Evolutionary conservation across 2,888 invertebrate species (phyloP).

Genomic region (Microctonus hyperodae): DNA sequence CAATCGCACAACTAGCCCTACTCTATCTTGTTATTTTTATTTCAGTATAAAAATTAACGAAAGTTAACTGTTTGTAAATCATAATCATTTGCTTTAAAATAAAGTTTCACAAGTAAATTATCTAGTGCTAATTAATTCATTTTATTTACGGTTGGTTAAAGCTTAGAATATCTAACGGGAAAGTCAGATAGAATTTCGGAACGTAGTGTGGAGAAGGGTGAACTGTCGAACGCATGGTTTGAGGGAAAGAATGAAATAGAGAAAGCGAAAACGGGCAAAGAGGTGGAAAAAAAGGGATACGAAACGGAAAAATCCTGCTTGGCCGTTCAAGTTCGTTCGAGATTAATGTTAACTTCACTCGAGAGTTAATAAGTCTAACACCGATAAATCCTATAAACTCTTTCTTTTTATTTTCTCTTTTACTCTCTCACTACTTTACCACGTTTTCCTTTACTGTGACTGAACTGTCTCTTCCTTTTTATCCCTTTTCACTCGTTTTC

Average conservation of each 20-base stretch:
- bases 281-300: too few species aligned
- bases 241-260: background rate
- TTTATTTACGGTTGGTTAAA: slow-evolving; percentile 13
- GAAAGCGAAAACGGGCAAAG: background rate
- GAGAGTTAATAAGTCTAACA: slow-evolving; percentile 59
- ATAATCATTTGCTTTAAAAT: slow-evolving; percentile 3
- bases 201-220: slow-evolving; percentile 18
- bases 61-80: background rate
- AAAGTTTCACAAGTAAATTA: slow-evolving; percentile 39
- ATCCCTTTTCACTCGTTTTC: slow-evolving; percentile 12
- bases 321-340: slow-evolving; percentile 43
- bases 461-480: background rate
- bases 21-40: too few species aligned
- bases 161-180: slow-evolving; percentile 17
- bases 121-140: slow-evolving; percentile 37
- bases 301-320: slow-evolving; percentile 32
- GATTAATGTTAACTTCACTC: slow-evolving; percentile 60
- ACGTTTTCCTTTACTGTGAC: slow-evolving; percentile 23
- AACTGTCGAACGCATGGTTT: slow-evolving; percentile 36
- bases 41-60: background rate
- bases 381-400: slow-evolving; percentile 57
- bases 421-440: slow-evolving; percentile 9
- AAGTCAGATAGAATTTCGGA: slow-evolving; percentile 24
- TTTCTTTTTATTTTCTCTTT: slow-evolving; percentile 31
- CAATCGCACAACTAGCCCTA: too few species aligned